Conservation (phyloP, 1,140 invertebrate species). For the Bilobella aurantiaca region DNA sequence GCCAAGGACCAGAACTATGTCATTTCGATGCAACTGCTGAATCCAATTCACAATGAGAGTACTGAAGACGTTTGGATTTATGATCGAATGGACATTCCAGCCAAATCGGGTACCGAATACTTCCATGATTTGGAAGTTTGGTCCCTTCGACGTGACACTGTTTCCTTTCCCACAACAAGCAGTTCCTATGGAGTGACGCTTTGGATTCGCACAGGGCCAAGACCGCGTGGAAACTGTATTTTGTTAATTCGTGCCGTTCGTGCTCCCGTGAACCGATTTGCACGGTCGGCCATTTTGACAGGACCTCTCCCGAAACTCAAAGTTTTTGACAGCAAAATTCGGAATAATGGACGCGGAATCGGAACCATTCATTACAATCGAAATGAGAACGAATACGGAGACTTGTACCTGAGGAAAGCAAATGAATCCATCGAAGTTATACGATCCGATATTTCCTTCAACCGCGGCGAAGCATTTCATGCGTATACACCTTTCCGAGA, state of each 20-base stretch:
- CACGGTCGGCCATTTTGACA: slow-evolving; percentile 54
- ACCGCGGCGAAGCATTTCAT: slow-evolving; percentile 65
- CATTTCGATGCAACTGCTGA: slow-evolving; percentile 59
- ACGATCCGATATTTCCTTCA: slow-evolving; percentile 67
- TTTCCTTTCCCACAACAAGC: slow-evolving; percentile 74
- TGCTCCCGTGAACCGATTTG: slow-evolving; percentile 27
- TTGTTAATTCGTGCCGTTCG: slow-evolving; percentile 65
- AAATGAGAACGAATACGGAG: slow-evolving; percentile 67
- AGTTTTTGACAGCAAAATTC: slow-evolving; percentile 60
- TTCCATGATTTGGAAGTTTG: slow-evolving; percentile 51
- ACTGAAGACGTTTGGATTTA: slow-evolving; percentile 68
- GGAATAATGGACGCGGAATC: slow-evolving; percentile 68
- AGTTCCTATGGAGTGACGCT: slow-evolving; percentile 70
- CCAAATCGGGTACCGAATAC: slow-evolving; percentile 47
- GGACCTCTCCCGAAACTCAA: slow-evolving; percentile 64
- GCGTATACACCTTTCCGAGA: slow-evolving; percentile 75
- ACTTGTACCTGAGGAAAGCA: slow-evolving; percentile 71
- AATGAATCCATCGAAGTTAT: slow-evolving; percentile 75
- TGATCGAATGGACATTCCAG: slow-evolving; percentile 44
- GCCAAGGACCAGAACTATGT: slow-evolving; percentile 37
- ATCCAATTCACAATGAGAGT: slow-evolving; percentile 76
- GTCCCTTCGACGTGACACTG: slow-evolving; percentile 67
- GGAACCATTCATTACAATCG: slow-evolving; percentile 79
- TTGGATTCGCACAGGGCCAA: slow-evolving; percentile 65
- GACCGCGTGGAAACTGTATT: slow-evolving; percentile 67